Base-by-base conservation (phyloP, 1,140 invertebrate genomes). In the Gonioctena quinquepunctata region DNA sequence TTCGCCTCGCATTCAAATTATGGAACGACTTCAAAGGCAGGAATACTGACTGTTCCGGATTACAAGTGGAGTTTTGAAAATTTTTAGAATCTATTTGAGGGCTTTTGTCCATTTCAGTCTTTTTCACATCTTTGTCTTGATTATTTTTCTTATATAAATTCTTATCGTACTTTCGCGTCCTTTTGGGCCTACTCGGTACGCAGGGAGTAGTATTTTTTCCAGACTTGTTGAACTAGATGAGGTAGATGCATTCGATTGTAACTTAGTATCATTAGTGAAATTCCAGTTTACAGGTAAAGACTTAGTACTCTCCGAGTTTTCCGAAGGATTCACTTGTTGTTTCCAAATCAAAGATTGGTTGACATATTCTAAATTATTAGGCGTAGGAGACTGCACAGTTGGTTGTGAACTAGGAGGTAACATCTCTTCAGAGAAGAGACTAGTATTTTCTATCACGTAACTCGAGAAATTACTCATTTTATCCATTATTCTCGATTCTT, bases 1-100 rank as follows among this genome's bases (percentile, higher is more conserved):
- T 83, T 26, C 87, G 76, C 71, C 84, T 84, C 11, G 79, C 73
- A 69, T 84, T 86, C 19, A 89, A 76, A 48, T 80, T 81, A 52
- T 88, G 85, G 22, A 88, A 74, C 18, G 85, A 78, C 71, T 73
- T 76, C 42, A 81, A 42, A 5, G 79, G 75, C 8, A 79, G n/a
- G 4, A 68, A 59, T n/a, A 80, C 61, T 21, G 54, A 73, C 49
- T 81, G 73, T 48, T 78, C 76, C n/a, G 57, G 52, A 8, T 42
- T 48, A 16, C 65, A 48, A 33, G 49, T 66, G 60, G 25, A n/a
- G 23, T 62, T 70, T 33, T 68, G 48, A 8, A 27, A 62, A 18
- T 22, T 54, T 22, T 69, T 63, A 42, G 42, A 54, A 4, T 64
- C 48, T 11, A 22, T 66, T 61, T 42, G 50, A 21, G 25, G 64